Evolutionary conservation across 2,888 invertebrate genomes (phyloP).

Genomic region (Melieria crassipennis): DNA sequence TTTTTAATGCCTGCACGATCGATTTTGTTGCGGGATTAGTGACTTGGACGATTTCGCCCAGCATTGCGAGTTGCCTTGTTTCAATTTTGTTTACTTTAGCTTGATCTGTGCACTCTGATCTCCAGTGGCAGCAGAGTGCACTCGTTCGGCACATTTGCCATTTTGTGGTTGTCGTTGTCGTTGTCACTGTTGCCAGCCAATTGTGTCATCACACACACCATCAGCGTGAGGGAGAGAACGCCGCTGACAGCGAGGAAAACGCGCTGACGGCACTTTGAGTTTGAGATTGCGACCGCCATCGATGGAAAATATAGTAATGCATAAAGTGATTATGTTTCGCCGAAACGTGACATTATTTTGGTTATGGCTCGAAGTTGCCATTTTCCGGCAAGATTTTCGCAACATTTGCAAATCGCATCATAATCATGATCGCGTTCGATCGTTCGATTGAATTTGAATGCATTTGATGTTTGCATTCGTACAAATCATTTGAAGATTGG

Average conservation of each 20-base stretch:
- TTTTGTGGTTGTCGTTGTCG: background rate
- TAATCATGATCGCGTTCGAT: too few species aligned
- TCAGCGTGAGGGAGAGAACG: conserved; percentile 9
- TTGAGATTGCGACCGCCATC: too few species aligned
- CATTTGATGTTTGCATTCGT: too few species aligned
- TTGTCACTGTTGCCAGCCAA: background rate
- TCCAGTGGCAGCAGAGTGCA: background rate
- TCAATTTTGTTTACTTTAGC: conserved; percentile 1
- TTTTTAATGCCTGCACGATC: conserved; percentile 15
- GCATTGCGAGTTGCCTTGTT: background rate
- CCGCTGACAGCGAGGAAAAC: conserved; percentile 1
- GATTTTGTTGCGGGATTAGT: background rate
- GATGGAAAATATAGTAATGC: too few species aligned
- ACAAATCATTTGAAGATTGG: too few species aligned
- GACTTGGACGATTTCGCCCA: background rate
- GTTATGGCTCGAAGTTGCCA: too few species aligned
- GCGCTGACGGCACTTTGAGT: too few species aligned
- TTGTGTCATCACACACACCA: conserved; percentile 25
- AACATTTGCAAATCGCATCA: too few species aligned
- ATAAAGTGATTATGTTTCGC: too few species aligned
- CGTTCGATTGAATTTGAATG: too few species aligned
- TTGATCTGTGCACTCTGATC: conserved; percentile 22
- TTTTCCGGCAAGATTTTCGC: too few species aligned
- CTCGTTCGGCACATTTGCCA: conserved; percentile 20
- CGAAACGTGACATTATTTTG: too few species aligned